Evolutionary conservation across 2,797 vertebrate species (phyloP), one percentile per base, ranked within the genome.

Genomic region (Myiothlypis chrysogaster): DNA sequence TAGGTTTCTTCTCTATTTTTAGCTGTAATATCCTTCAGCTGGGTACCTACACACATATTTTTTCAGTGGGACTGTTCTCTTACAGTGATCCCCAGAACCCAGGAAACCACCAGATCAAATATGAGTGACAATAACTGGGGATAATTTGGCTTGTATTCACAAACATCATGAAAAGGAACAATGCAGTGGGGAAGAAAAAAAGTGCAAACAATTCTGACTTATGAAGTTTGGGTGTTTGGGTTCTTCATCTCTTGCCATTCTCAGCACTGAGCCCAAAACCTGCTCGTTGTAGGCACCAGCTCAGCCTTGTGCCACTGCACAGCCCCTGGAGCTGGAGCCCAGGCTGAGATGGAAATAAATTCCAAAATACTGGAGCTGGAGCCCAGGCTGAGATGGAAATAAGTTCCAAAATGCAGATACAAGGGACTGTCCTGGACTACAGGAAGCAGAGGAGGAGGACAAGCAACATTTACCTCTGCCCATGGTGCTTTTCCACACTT

Each of bases 101-200:
- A 70, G 52, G 52, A 87, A 87, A 59, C 6, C 43, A 39, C 66
- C 70, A 87, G 55, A 65, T 37, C 50, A 87, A 76, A 44, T 10
- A 30, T 8, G 49, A 83, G 39, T 30, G 71, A 60, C 56, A 78
- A 2, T 12, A 75, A 44, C 43, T 27, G 27, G 6, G 14, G 65
- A 46, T 57, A 37, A 64, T 39, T 23, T 39, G 30, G 9, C 27
- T 55, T 32, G 7, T 20, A 53, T 71, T 43, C 49, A 44, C 1
- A 8, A 73, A 32, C 30, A 50, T 14, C 43, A 83, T 46, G 60
- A 69, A 37, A 71, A 81, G 46, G 30, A 89, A 27, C 34, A 83
- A 89, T 2, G 14, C 6, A 5, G 22, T 1, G 4, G 27, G 12
- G 8, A 3, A 13, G 7, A 0, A 6, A 14, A 14, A 6, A 8